Evolutionary conservation across 1,140 invertebrate genomes (phyloP).

Genomic region (Asbolus verrucosus): DNA sequence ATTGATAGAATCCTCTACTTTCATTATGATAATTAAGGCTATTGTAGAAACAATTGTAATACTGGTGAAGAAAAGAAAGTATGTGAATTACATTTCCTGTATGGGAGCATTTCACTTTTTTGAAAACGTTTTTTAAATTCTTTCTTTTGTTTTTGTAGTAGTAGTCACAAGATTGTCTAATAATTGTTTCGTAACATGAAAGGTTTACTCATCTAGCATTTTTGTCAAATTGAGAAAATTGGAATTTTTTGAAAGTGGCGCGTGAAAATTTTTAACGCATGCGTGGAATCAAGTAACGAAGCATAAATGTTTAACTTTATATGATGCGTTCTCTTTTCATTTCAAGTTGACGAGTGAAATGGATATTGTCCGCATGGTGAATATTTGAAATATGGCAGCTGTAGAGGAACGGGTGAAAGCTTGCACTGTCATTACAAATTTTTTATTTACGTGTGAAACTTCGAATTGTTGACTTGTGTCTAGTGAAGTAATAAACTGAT

Average conservation of each 20-base stretch:
- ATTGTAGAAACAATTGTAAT: constrained; percentile 50
- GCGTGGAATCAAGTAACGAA: too few species aligned
- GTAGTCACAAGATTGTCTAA: constrained; percentile 1
- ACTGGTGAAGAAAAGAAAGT: constrained; percentile 48
- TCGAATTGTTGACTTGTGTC: constrained; percentile 38
- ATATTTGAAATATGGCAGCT: constrained; percentile 32
- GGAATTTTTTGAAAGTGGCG: constrained; percentile 35
- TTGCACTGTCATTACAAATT: constrained; percentile 49
- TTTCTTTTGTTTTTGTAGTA: not conserved
- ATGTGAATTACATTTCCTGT: constrained; percentile 49
- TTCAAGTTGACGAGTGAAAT: too few species aligned
- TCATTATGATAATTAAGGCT: constrained; percentile 53
- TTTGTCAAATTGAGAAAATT: not conserved
- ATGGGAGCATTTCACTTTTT: constrained; percentile 51
- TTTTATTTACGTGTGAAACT: constrained; percentile 54
- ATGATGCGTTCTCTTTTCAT: not conserved
- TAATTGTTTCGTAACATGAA: constrained; percentile 20
- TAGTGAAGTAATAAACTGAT: not conserved
- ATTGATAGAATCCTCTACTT: constrained; percentile 48
- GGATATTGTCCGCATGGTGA: not conserved
- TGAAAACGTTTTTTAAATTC: constrained; percentile 25
- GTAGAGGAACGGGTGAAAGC: constrained; percentile 32
- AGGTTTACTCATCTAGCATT: too few species aligned
- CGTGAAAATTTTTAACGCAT: not conserved
- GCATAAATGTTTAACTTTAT: not conserved